Conservation (phyloP, 2,888 invertebrate species). For the Sialis fuliginosa region DNA sequence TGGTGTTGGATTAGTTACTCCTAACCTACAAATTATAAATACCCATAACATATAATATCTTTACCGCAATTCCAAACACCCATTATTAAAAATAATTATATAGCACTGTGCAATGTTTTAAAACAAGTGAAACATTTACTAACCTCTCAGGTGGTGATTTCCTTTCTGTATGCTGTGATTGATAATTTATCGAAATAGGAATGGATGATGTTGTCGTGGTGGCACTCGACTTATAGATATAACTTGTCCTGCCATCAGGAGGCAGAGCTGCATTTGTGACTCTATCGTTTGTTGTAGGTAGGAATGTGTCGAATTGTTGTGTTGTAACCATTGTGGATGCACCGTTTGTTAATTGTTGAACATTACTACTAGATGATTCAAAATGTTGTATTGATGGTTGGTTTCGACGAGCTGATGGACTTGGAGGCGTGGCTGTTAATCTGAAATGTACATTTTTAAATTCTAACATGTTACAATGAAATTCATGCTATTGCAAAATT, state of each 20-base stretch:
- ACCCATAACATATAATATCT: too few species aligned
- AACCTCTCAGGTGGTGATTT: slow-evolving; percentile 14
- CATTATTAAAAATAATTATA: neutral
- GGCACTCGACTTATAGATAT: too few species aligned
- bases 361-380: neutral
- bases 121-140: slow-evolving; percentile 1
- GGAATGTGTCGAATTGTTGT: slow-evolving; percentile 2
- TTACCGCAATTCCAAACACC: neutral
- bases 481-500: too few species aligned
- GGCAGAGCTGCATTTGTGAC: slow-evolving; percentile 3
- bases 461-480: too few species aligned
- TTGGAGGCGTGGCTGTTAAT: slow-evolving; percentile 2
- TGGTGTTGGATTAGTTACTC: slow-evolving; percentile 10
- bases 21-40: neutral
- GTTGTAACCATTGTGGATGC: slow-evolving; percentile 10
- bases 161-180: neutral
- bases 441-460: slow-evolving; percentile 4
- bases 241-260: slow-evolving; percentile 5
- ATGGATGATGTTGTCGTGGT: too few species aligned
- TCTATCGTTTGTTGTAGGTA: slow-evolving; percentile 6
- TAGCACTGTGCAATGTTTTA: neutral
- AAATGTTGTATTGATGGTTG: neutral
- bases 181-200: too few species aligned
- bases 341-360: slow-evolving; percentile 11
- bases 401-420: slow-evolving; percentile 1